Evolutionary conservation across 2,888 invertebrate species (phyloP), one percentile per base, ranked within the genome.

Genomic region (Epirrhoe tristata): DNA sequence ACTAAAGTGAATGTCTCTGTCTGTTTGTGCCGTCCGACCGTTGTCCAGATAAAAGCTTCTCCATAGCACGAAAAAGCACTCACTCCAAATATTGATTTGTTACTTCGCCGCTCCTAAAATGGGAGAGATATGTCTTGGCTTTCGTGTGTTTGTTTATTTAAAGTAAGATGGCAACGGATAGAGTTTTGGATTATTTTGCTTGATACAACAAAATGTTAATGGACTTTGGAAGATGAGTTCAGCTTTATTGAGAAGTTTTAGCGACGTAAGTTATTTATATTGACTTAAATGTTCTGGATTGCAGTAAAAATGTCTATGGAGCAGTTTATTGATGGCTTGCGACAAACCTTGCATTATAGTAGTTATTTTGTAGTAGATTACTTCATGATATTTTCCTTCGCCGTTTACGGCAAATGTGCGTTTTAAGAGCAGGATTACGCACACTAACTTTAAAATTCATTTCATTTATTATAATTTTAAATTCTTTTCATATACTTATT

Each of bases 41-140:
- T 88, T 93, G 93, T 93, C 93, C 93, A 93, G 93, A 92, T 93
- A 93, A 93, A 93, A 93, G 93, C 91, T 93, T 90, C 91, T 91
- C 87, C 84, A 87, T 91, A 91, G 93, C 93, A 93, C 92, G 93
- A 93, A 92, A 93, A 93, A 93, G 93, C 93, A 93, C 93, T 93
- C 91, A 92, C 90, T 84, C 90, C 89, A 92, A 91, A 93, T 93
- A 93, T 93, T 93, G 93, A 93, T 93, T 92, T 93, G 93, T 92
- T 91, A 91, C 92, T 92, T 89, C 80, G 85, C 82, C 82, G 86
- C 86, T 86, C 85, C 89, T 91, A 90, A 91, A 91, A 88, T 86
- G 85, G 87, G 79, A 86, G 81, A 89, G 82, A 85, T 86, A 84
- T 88, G 84, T 87, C 87, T 86, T 86, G 79, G 81, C 83, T 85